Evolutionary conservation across 1,140 invertebrate genomes (phyloP), one percentile per base, ranked within the genome.

Genomic region (Tigriopus japonicus): DNA sequence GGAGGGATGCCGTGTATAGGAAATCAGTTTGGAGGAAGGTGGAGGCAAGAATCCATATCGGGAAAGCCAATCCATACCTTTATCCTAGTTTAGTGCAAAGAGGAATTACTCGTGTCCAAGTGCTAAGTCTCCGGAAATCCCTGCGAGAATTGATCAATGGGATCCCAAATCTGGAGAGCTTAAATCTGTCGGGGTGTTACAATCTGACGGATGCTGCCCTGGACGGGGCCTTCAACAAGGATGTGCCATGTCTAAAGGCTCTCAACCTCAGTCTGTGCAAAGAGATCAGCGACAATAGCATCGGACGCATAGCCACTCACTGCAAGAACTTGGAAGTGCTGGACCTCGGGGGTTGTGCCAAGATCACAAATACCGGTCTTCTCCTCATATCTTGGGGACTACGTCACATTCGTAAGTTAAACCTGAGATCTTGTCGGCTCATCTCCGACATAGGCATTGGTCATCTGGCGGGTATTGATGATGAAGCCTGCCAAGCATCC

Each of bases 191-290:
- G 66, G 91, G 91, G 12, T 95, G 90, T 71, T 95, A 87, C 73
- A 92, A 88, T 70, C 80, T 96, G 21, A 88, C 86, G 21, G 77
- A 79, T 67, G 81, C 85, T 68, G 84, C 84, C n/a, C 72, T 95
- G 42, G 80, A 79, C 7, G 83, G 84, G 65, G 88, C 87, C 0
- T 84, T 94, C 66, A 75, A 77, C 40, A 74, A 80, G 12, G 82
- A 87, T 61, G 54, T 64, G 58, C 79, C 81, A 21, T 78, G 80
- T 14, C 74, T 95, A 1, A 84, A 81, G 52, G 77, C 82, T 60
- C 75, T 95, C 41, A 87, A 95, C 70, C 75, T 96, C 12, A 90
- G 86, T 5, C 75, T 95, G 52, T 96, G 92, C 74, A 96, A 96
- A 72, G 89, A 93, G 74, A 82, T 95, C 17, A 89, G 87, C 0